A percentile compares a stretch with the other conserved stretches of the same genome.
Conservation (phyloP, 2,888 invertebrate genomes). For the Eristalis pertinax region DNA sequence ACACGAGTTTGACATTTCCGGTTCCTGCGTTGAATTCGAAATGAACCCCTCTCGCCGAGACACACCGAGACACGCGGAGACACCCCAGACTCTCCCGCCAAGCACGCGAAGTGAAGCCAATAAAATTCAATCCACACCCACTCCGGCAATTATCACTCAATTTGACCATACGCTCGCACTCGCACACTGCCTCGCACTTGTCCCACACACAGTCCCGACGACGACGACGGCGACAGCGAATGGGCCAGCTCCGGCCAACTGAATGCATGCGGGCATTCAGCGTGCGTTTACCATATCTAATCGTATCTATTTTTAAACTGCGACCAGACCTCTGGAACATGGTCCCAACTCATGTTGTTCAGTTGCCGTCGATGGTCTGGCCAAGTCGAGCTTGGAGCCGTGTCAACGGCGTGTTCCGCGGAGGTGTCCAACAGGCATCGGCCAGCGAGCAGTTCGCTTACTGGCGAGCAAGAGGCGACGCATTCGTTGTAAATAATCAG, state of each 20-base stretch:
- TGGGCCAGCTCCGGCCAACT: conserved; percentile 34
- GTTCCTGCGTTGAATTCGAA: conserved; percentile 66
- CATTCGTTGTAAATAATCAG: conserved; percentile 72
- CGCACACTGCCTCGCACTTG: neutral
- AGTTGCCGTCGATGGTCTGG: conserved; percentile 43
- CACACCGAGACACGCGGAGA: conserved; percentile 17
- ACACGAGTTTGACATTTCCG: conserved; percentile 71
- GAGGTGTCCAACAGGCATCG: conserved; percentile 65
- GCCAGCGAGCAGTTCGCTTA: conserved; percentile 57
- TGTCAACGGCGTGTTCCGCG: conserved; percentile 67
- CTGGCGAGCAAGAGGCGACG: conserved; percentile 63
- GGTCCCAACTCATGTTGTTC: conserved; percentile 56
- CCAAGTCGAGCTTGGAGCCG: conserved; percentile 50
- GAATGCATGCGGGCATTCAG: conserved; percentile 58
- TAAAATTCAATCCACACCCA: conserved; percentile 66
- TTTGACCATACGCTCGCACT: conserved; percentile 46
- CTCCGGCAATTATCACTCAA: conserved; percentile 69
- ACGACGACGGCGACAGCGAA: neutral
- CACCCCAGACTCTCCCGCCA: neutral
- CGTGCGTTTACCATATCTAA: conserved; percentile 71
- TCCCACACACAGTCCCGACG: neutral
- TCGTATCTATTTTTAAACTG: conserved; percentile 70
- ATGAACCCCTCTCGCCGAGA: conserved; percentile 33
- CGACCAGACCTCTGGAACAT: conserved; percentile 60
- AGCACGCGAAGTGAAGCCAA: conserved; percentile 37